Base-by-base conservation (phyloP, 2,113 vertebrate species). In the Vidua chalybeata region DNA sequence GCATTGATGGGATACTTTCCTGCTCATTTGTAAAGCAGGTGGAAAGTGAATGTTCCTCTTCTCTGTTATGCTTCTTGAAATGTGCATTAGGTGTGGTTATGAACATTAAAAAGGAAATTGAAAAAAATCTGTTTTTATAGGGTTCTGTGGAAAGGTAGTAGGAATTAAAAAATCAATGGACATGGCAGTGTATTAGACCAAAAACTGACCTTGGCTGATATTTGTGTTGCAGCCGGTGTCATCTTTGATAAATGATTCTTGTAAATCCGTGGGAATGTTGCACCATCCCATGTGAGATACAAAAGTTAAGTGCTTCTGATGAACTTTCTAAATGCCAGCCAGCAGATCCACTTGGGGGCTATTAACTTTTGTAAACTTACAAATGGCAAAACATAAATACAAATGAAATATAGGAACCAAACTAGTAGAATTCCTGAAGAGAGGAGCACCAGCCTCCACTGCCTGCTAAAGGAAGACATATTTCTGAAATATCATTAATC, bases 291-390 rank as follows among this genome's bases (percentile, higher is more conserved):
- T 80, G 6, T 55, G 89, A 96, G 82, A 92, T 39, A 89, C 84
- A 97, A 96, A 96, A 94, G 68, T 97, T 59, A 97, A 97, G 49
- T 79, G 85, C 13, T 96, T 74, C 93, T 95, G 75, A 88, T 96
- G 96, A 98, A 97, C 96, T 97, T 98, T 96, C 58, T 90, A 96
- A 98, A 97, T 96, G 81, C 75, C 92, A 97, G 63, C n/a, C 33
- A 91, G 62, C 87, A 97, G 87, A 78, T 90, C 59, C 35, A 41
- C 54, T 51, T 84, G 39, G 37, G 90, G n/a, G 30, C 61, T 94
- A 63, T 94, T 96, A 97, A 90, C 73, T 97, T 94, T 84, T 24
- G 7, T 64, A 69, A 48, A 78, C 63, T 96, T 95, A 45, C 8
- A 49, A 63, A 64, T 77, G 43, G 16, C 35, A 71, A 71, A 84